Conservation (phyloP, 2,888 invertebrate species). For the Melipona beecheii region DNA sequence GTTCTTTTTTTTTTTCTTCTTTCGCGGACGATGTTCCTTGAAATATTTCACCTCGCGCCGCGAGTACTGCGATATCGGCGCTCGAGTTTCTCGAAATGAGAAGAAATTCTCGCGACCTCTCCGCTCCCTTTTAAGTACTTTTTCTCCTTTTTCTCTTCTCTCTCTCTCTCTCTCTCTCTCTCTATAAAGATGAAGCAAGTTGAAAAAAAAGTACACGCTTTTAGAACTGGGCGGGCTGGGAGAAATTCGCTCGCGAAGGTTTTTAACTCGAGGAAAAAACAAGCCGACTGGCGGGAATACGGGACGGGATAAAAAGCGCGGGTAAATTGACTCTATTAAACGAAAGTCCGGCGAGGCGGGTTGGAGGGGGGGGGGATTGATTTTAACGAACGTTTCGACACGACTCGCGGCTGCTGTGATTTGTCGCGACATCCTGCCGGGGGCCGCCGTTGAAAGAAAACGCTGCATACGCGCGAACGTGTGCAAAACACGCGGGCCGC, state of each 20-base stretch:
- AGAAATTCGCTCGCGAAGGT: not conserved
- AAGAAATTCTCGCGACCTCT: constrained; percentile 1
- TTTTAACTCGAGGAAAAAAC: not conserved
- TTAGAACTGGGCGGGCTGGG: not conserved
- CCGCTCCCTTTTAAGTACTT: not conserved
- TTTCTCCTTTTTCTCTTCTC: not conserved
- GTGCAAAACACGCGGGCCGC: constrained; percentile 15
- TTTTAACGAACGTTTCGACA: constrained; percentile 9
- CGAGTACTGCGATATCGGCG: not conserved
- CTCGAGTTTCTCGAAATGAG: not conserved
- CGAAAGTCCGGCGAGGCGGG: not conserved
- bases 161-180: not conserved
- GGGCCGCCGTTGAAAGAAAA: not conserved
- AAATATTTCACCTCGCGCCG: not conserved
- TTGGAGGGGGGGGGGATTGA: too few species aligned
- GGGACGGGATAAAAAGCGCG: not conserved
- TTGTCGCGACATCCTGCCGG: constrained; percentile 19
- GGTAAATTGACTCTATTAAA: constrained; percentile 3
- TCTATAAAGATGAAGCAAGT: not conserved
- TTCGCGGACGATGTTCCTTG: not conserved
- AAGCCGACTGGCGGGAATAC: not conserved
- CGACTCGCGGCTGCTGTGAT: constrained; percentile 16
- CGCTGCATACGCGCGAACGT: constrained; percentile 6
- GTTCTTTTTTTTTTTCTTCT: too few species aligned
- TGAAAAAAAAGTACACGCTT: not conserved